Percentiles rank a stretch among this genome's conserved stretches.
Evolutionary conservation across 1,140 invertebrate genomes (phyloP).

Genomic region (Magallana angulata): DNA sequence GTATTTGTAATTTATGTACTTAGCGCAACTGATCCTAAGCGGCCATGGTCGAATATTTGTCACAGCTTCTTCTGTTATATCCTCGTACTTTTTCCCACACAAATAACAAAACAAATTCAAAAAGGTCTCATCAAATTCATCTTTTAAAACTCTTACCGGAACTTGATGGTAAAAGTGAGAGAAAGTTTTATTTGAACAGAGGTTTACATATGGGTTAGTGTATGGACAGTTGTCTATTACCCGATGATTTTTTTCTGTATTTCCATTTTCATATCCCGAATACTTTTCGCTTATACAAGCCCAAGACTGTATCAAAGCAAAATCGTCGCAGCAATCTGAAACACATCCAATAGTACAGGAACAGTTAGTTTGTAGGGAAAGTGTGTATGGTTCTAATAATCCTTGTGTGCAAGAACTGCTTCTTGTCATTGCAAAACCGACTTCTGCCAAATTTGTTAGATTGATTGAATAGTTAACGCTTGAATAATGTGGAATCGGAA

Average conservation of each 20-base stretch:
- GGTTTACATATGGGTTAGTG: neutral
- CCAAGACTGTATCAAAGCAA: neutral
- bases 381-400: neutral
- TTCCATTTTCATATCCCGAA: neutral
- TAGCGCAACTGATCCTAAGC: neutral
- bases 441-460: neutral
- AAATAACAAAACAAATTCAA: neutral
- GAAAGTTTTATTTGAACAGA: neutral
- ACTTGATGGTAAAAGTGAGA: neutral
- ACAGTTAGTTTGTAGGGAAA: neutral
- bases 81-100: neutral
- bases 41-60: neutral
- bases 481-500: neutral
- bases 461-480: neutral
- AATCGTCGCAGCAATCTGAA: conserved; percentile 8
- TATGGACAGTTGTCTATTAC: neutral
- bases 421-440: neutral
- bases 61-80: neutral
- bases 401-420: neutral
- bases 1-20: neutral
- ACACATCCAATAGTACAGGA: neutral
- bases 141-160: neutral
- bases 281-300: neutral
- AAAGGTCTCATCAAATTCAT: neutral
- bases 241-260: neutral